Base-by-base conservation (phyloP, 1,140 invertebrate species). In the Hermetia illucens region DNA sequence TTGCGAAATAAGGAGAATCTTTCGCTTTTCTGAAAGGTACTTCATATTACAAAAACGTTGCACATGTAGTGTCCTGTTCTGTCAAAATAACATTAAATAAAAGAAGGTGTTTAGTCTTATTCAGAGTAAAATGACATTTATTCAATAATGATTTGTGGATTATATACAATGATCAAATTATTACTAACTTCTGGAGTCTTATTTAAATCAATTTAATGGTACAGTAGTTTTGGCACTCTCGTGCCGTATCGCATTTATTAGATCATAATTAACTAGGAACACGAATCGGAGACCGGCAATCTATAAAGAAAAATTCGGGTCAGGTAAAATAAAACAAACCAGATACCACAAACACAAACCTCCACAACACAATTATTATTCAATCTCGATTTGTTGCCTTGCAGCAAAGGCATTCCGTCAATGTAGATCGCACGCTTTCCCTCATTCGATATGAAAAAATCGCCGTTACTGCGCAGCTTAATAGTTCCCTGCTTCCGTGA, bases 401-500 rank as follows among this genome's bases (percentile, higher is more conserved):
- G 71, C 3, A 91, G 65, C 32, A 97, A 74, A 1, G 90, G 87
- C 46, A 82, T 75, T 3, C 91, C 89, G 59, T 98, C 90, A 4
- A 98, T 83, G 60, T 86, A 93, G 45, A 97, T 85, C 0, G 90
- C 79, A 43, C 92, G 61, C 54, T 94, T 94, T n/a, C 92, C 93
- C 59, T 95, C 87, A 41, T 94, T 96, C 3, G 82, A 79, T 39
- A 98, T 69, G 49, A 88, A 85, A 61, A 97, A 97, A 53, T 97
- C 91, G 0, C 91, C 92, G 50, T 82, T 92, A 56, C 87, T 88
- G 39, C 84, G 66, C 33, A 97, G 66, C 36, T 90, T 82, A 40
- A 94, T 92, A 2, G 88, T 83, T 9, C 81, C 89, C 63, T 94
- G 88, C 41, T 79, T 68, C 25, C 87, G 66, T 1, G 86, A 91